Percentiles rank a stretch among this genome's conserved stretches.
These are phyloP conservation scores for Drosophila pruinosa DNA, from an alignment of 1,140 invertebrate genomes.

Conservation along the genomic window DNA sequence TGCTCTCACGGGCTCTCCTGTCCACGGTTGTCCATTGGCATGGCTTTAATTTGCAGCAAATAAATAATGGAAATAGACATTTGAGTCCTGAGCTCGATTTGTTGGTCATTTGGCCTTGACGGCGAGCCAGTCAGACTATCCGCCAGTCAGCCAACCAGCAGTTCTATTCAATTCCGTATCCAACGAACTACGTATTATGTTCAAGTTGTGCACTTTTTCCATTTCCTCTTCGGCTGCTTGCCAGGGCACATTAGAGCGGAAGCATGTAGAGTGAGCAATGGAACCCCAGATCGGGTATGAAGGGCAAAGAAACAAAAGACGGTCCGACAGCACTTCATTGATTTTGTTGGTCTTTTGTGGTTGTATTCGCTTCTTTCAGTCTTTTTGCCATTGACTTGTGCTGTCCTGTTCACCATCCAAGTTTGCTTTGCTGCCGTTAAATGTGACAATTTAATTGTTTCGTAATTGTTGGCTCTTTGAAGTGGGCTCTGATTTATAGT, in stretches of 20 bases:
- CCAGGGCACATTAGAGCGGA: conserved; percentile 46
- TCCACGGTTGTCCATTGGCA: conserved; percentile 1
- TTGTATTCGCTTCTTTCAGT: conserved; percentile 4
- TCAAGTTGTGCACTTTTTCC: conserved; percentile 66
- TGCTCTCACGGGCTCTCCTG: not conserved
- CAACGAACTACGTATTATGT: conserved; percentile 61
- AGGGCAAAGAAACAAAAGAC: conserved; percentile 25
- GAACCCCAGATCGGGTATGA: not conserved
- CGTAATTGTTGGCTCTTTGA: conserved; percentile 67
- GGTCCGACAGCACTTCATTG: conserved; percentile 40
- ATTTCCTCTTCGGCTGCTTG: conserved; percentile 52
- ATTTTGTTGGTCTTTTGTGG: conserved; percentile 49
- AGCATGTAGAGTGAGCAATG: conserved; percentile 39
- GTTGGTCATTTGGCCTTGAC: conserved; percentile 60
- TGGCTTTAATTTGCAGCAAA: conserved; percentile 75
- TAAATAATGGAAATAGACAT: conserved; percentile 75
- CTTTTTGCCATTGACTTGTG: not conserved
- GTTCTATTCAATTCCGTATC: conserved; percentile 33
- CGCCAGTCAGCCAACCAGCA: not conserved
- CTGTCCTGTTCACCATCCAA: not conserved
- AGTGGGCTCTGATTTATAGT: conserved; percentile 58
- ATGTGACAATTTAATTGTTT: conserved; percentile 80
- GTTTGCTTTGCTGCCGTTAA: conserved; percentile 40
- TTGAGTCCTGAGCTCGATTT: conserved; percentile 56
- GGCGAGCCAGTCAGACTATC: conserved; percentile 8